Evolutionary conservation across 2,888 invertebrate species (phyloP), one percentile per base, ranked within the genome.

Genomic region (Hemicrepidius hirtus): DNA sequence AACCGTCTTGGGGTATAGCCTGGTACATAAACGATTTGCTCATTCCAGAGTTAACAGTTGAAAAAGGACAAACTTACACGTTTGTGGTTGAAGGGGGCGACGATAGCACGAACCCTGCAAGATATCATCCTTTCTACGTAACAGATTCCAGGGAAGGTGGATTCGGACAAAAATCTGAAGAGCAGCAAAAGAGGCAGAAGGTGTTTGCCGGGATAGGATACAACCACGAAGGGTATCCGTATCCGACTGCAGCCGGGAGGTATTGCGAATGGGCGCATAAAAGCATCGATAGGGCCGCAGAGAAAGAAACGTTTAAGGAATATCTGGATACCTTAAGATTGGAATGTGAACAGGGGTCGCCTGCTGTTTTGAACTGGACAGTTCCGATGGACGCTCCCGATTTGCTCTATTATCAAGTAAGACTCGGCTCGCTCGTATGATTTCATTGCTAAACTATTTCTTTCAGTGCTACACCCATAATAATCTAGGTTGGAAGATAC

Each of bases 21-120:
- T 97, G 96, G 96, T 97, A 96, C 88, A 92, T 97, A 83, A 97
- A 97, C 86, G 96, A 96, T 81, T 88, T 92, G 76, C 90, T 97
- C 18, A 95, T 97, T 76, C 97, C 97, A 0, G 97, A 97, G 87
- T 87, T 97, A 32, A 94, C 93, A 63, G 94, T 97, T 73, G 95
- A 96, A 84, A 89, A 97, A 53, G 97, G 96, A 1, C 91, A 93
- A 83, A 95, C 93, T 0, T 97, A 97, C 87, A 94, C 92, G 35
- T 97, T 97, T 85, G 85, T 91, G 21, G 93, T 97, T 0, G 97
- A 97, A 86, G 96, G 96, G 41, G 95, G 96, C 7, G 91, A 93
- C 77, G 93, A 96, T 83, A 89, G 91, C 63, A 90, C 92, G 28
- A 94, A 95, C 84, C 93, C 94, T 0, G 95, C 95, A 16, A 92